These are phyloP conservation scores for Unio pictorum DNA, from an alignment of 2,888 invertebrate species.

Conservation along the genomic window DNA sequence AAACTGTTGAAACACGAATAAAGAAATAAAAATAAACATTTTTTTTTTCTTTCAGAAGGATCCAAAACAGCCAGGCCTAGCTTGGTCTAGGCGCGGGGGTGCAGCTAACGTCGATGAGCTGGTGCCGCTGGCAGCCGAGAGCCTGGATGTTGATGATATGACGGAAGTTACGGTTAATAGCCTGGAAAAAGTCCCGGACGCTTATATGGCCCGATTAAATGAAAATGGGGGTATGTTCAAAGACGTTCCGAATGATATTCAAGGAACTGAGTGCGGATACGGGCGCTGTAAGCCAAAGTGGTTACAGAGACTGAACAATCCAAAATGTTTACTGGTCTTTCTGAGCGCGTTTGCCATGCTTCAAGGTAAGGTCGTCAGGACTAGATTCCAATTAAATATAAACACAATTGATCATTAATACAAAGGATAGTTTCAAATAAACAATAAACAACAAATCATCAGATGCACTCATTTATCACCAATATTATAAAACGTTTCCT, in stretches of 20 bases:
- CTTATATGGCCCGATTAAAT: constrained; percentile 9
- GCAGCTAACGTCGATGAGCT: constrained; percentile 27
- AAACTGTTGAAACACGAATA: not conserved
- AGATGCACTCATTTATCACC: too few species aligned
- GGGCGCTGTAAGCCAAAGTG: constrained; percentile 46
- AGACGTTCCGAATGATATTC: constrained; percentile 13
- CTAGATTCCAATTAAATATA: too few species aligned
- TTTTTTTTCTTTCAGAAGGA: too few species aligned
- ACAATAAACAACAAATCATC: too few species aligned
- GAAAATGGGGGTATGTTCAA: constrained; percentile 24
- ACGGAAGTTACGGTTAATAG: constrained; percentile 1
- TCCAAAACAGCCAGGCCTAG: too few species aligned
- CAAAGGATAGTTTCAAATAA: too few species aligned
- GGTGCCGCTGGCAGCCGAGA: constrained; percentile 23
- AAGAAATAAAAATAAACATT: too few species aligned
- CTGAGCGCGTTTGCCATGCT: constrained; percentile 54
- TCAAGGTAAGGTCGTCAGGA: constrained; percentile 44
- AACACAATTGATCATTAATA: too few species aligned
- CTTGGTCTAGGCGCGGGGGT: constrained; percentile 14
- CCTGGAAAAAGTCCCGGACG: constrained; percentile 6
- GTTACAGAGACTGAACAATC: constrained; percentile 57
- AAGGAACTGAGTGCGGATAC: constrained; percentile 50
- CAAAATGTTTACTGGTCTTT: constrained; percentile 55
- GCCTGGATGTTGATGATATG: constrained; percentile 25
- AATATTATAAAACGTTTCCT: too few species aligned